phyloP scores from a whole-genome alignment of 2,888 invertebrate genomes.

The Nemoura dubitans region DNA sequence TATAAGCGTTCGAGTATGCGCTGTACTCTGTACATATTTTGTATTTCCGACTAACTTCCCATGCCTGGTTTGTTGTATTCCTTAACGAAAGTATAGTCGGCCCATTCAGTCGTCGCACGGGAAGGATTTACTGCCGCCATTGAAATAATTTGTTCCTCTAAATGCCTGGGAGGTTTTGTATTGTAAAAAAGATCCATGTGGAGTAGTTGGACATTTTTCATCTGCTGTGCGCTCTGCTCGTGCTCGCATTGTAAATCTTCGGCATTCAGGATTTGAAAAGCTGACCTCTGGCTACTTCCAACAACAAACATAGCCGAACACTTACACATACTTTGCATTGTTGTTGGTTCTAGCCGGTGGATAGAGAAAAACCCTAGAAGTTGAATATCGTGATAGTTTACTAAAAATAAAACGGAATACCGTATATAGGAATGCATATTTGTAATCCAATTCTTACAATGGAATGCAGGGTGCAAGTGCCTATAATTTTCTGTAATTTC shows the following conservation, averaged over 20 bases:
- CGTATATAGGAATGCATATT: too few species aligned
- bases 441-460: too few species aligned
- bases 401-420: too few species aligned
- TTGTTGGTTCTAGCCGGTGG: neutral
- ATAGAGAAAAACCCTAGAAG: neutral
- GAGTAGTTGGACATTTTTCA: neutral
- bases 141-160: neutral
- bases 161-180: neutral
- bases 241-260: neutral
- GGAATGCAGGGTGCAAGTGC: neutral
- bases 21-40: neutral
- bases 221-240: neutral
- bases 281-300: slow-evolving; percentile 7
- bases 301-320: neutral
- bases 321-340: neutral
- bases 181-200: neutral
- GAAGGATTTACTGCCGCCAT: neutral
- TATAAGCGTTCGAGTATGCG: neutral
- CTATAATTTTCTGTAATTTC: neutral
- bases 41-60: neutral
- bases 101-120: neutral
- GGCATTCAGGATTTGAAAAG: neutral
- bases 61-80: neutral
- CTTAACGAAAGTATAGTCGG: neutral
- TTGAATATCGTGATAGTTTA: neutral